These are phyloP conservation scores for Anoura caudifer DNA, from an alignment of 2,113 vertebrate genomes.

Conservation along the genomic window DNA sequence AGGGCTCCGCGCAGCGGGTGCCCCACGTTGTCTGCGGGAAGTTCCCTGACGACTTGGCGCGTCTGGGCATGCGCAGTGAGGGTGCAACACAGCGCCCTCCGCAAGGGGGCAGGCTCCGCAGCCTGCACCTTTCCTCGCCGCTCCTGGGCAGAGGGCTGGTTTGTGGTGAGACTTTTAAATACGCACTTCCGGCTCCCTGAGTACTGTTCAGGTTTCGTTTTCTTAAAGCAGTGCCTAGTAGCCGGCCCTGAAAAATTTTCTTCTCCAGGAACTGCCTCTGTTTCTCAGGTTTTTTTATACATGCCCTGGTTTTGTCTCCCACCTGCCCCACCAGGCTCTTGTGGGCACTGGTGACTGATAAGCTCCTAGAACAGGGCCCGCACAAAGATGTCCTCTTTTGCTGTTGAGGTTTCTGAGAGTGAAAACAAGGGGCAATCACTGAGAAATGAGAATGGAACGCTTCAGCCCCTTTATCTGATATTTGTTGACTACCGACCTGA, in stretches of 20 bases:
- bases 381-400: rapidly evolving
- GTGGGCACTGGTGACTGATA: rapidly evolving
- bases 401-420: background rate
- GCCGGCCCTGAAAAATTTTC: background rate
- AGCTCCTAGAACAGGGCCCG: background rate
- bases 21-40: background rate
- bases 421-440: too few relatives aligned
- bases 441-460: background rate
- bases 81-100: rapidly evolving
- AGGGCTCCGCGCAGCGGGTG: background rate
- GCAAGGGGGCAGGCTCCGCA: background rate
- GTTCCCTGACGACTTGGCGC: background rate
- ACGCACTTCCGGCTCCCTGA: background rate
- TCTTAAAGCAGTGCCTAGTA: background rate
- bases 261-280: background rate
- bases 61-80: too few relatives aligned
- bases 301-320: background rate
- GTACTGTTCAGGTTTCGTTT: background rate
- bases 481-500: background rate
- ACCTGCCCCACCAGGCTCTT: background rate
- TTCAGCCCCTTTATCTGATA: rapidly evolving
- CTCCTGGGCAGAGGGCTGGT: background rate
- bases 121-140: background rate
- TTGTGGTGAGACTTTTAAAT: background rate
- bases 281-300: rapidly evolving